These are phyloP conservation scores for Spheniscus mendiculus DNA, from an alignment of 2,113 vertebrate genomes.

Conservation along the genomic window DNA sequence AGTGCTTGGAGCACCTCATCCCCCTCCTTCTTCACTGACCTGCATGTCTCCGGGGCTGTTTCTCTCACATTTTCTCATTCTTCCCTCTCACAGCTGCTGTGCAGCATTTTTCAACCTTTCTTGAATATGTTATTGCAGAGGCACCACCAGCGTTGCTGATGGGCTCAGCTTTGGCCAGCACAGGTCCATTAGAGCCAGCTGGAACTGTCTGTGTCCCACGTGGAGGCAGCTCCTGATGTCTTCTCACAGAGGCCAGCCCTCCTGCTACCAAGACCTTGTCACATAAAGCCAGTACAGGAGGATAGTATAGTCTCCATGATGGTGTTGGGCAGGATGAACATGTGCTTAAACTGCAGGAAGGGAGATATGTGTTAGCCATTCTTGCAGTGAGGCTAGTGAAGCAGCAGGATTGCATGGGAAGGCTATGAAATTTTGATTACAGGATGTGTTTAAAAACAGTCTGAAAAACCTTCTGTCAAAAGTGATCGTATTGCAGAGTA, in stretches of 20 bases:
- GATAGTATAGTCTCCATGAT: neutral
- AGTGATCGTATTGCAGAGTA: neutral
- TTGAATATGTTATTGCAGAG: neutral
- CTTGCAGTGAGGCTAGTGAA: neutral
- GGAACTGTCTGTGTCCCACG: neutral
- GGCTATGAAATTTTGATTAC: neutral
- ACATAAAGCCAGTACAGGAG: neutral
- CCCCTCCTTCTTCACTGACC: neutral
- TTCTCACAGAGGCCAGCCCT: neutral
- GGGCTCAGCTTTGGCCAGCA: neutral
- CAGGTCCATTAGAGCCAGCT: neutral
- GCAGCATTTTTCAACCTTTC: neutral
- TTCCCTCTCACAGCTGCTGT: neutral
- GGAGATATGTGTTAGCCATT: neutral
- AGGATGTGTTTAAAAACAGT: neutral
- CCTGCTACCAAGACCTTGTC: neutral
- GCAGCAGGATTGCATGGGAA: neutral
- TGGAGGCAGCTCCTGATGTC: neutral
- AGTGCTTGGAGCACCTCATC: neutral
- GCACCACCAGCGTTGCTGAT: neutral
- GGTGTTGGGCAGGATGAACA: neutral
- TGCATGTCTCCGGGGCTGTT: neutral
- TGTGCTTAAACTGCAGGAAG: neutral
- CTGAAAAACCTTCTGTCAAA: neutral
- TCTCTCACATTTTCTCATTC: neutral